Evolutionary conservation across 1,140 invertebrate genomes (phyloP), one percentile per base, ranked within the genome.

Genomic region (Brachionus manjavacas): DNA sequence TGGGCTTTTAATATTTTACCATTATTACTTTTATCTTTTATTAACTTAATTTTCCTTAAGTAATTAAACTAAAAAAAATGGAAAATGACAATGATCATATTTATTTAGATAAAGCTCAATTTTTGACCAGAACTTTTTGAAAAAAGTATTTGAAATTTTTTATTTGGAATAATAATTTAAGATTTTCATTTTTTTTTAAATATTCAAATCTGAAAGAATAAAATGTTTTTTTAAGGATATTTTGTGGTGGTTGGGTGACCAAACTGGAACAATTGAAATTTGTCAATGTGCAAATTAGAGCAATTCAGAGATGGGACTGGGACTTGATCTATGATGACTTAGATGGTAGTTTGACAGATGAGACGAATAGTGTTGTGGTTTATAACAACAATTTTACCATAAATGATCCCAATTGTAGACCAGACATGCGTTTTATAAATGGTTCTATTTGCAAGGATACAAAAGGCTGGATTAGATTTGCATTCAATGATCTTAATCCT

Each of bases 241-340:
- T 20, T 43, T 81, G 79, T 6, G 79, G 79, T 23, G 81, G 81
- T 25, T 83, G 81, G 81, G 16, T 72, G 3, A 83, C 12, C 9
- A 72, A 68, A 83, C 25, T 83, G 3, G 31, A 35, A 25, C n/a
- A 72, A 4, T 11, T 83, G 1, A 68, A 68, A 20, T 83, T 83
- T 39, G 41, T 11, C 25, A 83, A 83, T 55, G 81, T 83, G 2
- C 31, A 41, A 81, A 64, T 14, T 20, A 60, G 41, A 81, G 31
- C 39, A 6, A 16, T 64, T 12, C 79, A 41, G 2, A 14, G 79
- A 81, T 81, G 79, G 79, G 79, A 81, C 35, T 81, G 79, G 79
- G 79, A 81, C 25, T 81, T 81, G 28, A 20, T 81, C 8, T 60
- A 60, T 25, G 14, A 81, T 16, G 79, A 81, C 39, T 41, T 81